A percentile compares a stretch with the other conserved stretches of the same genome.
Evolutionary conservation across 2,797 vertebrate genomes (phyloP).

Genomic region (Clarias fuscus): DNA sequence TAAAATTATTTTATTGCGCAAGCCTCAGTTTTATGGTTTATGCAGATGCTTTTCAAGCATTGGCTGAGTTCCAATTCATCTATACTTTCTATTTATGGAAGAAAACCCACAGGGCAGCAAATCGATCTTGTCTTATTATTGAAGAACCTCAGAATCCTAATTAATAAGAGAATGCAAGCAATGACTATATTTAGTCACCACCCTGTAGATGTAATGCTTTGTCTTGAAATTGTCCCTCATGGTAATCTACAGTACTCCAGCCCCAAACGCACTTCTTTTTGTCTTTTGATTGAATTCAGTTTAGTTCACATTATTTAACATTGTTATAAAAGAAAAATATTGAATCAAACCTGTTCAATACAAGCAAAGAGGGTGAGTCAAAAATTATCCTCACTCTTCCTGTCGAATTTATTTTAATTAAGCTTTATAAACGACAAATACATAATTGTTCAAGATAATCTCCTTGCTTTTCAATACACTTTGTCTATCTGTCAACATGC

Average conservation of each 20-base stretch:
- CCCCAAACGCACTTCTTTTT: not conserved
- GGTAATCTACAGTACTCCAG: slow-evolving; percentile 25
- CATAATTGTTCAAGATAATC: too few relatives aligned
- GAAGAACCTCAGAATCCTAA: slow-evolving; percentile 45
- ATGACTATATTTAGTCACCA: slow-evolving; percentile 36
- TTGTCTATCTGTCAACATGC: too few relatives aligned
- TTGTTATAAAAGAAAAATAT: not conserved
- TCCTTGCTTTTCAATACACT: too few relatives aligned
- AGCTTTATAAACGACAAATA: too few relatives aligned
- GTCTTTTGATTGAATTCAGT: not conserved
- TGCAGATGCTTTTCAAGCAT: slow-evolving; percentile 37
- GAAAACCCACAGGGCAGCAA: slow-evolving; percentile 47
- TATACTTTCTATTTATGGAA: slow-evolving; percentile 51
- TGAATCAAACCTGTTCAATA: not conserved
- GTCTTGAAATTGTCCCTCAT: slow-evolving; percentile 36
- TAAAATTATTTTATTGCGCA: slow-evolving; percentile 38
- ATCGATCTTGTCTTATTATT: slow-evolving; percentile 52
- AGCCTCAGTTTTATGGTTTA: slow-evolving; percentile 43
- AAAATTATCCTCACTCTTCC: too few relatives aligned
- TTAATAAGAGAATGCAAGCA: slow-evolving; percentile 46
- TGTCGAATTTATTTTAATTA: too few relatives aligned
- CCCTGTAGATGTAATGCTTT: slow-evolving; percentile 49
- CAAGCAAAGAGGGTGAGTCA: not conserved
- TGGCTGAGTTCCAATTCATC: slow-evolving; percentile 46
- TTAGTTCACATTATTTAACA: not conserved